phyloP scores from a whole-genome alignment of 2,888 invertebrate species.

The Ephialtes manifestator region DNA sequence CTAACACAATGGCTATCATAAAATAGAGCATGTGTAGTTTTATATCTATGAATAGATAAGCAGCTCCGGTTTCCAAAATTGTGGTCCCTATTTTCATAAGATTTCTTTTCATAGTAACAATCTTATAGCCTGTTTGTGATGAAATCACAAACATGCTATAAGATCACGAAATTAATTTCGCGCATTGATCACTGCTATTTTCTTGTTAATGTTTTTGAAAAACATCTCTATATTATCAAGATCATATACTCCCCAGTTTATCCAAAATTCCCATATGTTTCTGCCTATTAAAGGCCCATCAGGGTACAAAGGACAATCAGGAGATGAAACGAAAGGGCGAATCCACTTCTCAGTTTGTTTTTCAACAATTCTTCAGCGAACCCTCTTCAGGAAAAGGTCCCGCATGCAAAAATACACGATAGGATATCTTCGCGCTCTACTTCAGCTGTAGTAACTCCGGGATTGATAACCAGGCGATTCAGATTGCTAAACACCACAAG shows the following conservation, averaged over 20 bases:
- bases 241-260: no score
- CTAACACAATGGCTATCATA: no score
- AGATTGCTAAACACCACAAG: neutral
- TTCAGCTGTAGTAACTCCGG: conserved; percentile 32
- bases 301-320: no score
- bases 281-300: no score
- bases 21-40: no score
- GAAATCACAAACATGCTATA: neutral
- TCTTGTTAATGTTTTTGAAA: neutral
- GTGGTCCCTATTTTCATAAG: neutral
- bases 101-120: neutral
- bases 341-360: conserved; percentile 22
- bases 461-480: neutral
- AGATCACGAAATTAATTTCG: neutral
- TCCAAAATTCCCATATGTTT: no score
- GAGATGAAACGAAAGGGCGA: neutral
- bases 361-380: neutral
- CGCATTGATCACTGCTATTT: neutral
- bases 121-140: neutral
- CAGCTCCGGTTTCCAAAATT: no score
- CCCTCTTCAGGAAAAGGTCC: conserved; percentile 19
- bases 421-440: conserved; percentile 51
- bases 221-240: no score
- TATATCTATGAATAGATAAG: no score
- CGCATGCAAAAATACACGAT: conserved; percentile 69